phyloP scores from a whole-genome alignment of 2,113 vertebrate genomes.

The Emydura subglobosa region DNA sequence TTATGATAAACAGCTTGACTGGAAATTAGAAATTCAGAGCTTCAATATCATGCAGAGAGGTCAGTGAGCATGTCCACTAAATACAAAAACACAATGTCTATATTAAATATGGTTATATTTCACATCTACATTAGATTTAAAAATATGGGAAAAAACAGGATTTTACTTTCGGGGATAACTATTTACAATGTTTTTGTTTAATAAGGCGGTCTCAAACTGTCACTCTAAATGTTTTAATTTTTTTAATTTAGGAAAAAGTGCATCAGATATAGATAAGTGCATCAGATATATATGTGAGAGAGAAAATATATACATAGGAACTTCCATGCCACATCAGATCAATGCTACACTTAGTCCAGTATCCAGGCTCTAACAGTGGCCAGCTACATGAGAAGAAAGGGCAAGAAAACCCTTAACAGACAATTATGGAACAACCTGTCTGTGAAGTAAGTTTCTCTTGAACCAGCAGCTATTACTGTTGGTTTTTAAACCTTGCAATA shows the following conservation, averaged over 20 bases:
- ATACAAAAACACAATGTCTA: neutral
- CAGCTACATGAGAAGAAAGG: neutral
- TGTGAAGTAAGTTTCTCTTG: neutral
- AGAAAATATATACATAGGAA: neutral
- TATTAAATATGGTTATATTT: neutral
- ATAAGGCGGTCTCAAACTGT: rapidly evolving
- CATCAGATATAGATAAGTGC: too few species aligned
- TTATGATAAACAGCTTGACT: neutral
- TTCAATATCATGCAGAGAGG: neutral
- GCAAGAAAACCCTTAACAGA: neutral
- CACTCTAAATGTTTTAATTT: neutral
- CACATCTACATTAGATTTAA: neutral
- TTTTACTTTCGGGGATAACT: neutral
- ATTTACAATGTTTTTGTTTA: neutral
- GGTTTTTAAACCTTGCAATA: neutral
- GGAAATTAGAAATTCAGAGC: neutral
- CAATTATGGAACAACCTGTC: neutral
- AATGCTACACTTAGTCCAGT: neutral
- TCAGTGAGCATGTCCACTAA: neutral
- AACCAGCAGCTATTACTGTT: neutral
- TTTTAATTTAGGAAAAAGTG: neutral
- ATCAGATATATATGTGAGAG: neutral
- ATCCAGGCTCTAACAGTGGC: neutral
- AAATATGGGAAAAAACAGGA: neutral
- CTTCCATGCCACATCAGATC: neutral